Percentiles rank a stretch among this genome's conserved stretches.
Evolutionary conservation across 2,797 vertebrate genomes (phyloP).

Genomic region (Crypturellus tataupa): DNA sequence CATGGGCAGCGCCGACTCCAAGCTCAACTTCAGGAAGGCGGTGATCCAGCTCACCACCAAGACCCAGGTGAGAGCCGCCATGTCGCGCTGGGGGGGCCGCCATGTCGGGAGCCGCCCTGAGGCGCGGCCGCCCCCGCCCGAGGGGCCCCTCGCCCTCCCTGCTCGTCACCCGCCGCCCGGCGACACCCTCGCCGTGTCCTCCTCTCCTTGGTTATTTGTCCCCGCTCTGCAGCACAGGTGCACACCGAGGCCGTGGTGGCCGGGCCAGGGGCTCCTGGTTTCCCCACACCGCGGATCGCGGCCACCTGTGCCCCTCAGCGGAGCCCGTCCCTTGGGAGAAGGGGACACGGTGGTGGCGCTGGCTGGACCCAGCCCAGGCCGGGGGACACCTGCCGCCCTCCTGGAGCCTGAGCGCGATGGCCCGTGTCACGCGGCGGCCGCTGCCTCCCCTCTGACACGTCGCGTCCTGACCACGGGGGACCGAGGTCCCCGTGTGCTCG

Average conservation of each 20-base stretch:
- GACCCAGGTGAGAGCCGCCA: constrained; percentile 89
- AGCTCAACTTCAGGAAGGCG: constrained; percentile 97
- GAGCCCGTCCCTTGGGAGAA: too few species aligned
- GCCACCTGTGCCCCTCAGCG: too few species aligned
- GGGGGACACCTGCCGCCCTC: rapidly evolving
- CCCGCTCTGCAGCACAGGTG: too few species aligned
- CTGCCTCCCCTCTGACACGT: not conserved
- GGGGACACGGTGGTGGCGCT: too few species aligned
- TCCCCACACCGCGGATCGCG: too few species aligned
- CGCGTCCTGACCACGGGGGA: not conserved
- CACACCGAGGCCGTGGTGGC: too few species aligned
- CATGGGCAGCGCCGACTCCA: constrained; percentile 96
- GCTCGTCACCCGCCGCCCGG: not conserved
- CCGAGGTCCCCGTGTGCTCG: not conserved
- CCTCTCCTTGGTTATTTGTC: too few species aligned
- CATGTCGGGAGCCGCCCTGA: not conserved
- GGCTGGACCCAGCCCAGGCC: not conserved
- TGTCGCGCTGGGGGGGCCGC: not conserved
- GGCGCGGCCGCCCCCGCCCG: not conserved
- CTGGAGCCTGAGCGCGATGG: too few species aligned
- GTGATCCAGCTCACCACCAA: constrained; percentile 98
- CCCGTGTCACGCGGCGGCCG: not conserved
- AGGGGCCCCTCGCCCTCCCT: not conserved
- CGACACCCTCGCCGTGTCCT: too few species aligned
- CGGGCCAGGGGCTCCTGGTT: too few species aligned